Base-by-base conservation (phyloP, 35 echinoderm and acorn worm genomes). In the Apostichopus japonicus region DNA sequence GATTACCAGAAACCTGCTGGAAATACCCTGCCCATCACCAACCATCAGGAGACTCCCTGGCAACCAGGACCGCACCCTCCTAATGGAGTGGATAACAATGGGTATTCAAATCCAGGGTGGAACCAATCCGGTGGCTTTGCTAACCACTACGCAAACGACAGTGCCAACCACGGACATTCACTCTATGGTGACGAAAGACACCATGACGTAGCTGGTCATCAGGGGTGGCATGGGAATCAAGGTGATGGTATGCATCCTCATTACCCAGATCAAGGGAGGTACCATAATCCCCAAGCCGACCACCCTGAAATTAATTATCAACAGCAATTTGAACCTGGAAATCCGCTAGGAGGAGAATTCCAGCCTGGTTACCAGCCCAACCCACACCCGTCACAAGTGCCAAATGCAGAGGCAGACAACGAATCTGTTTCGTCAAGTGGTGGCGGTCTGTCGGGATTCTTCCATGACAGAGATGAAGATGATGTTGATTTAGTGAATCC, bases 361-460 rank as follows among this genome's bases (percentile, higher is more conserved):
- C 77, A 79, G 24, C 90, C 88, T 72, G 90, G 56, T n/a, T 56
- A 55, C 10, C 22, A 54, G 71, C 7, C n/a, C 53, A 6, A 80
- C 1, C 52, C 65, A 5, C 92, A 93, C 65, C 23, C 84, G 16
- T 44, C 71, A 90, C 62, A 55, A 90, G 53, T 14, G 55, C 16
- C 23, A 62, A 62, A 65, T 24, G 65, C 65, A 15, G 59, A 83
- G 19, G 33, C 61, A 88, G 93, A 94, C 65, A 78, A 94, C 58
- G 93, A 94, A 2, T 90, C 90, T 75, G 72, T 90, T 6, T 94
- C 93, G 1, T 94, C 93, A 6, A 91, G 89, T 58, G 77, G 78
- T 81, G 90, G 88, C 8, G 95, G 95, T 24, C 91, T 96, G 23
- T 88, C 92, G 55, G 92, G 87, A 25, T 96, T 96, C 52, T 96